These are phyloP conservation scores for Onychostoma macrolepis DNA, from an alignment of 2,113 vertebrate genomes.

Conservation along the genomic window DNA sequence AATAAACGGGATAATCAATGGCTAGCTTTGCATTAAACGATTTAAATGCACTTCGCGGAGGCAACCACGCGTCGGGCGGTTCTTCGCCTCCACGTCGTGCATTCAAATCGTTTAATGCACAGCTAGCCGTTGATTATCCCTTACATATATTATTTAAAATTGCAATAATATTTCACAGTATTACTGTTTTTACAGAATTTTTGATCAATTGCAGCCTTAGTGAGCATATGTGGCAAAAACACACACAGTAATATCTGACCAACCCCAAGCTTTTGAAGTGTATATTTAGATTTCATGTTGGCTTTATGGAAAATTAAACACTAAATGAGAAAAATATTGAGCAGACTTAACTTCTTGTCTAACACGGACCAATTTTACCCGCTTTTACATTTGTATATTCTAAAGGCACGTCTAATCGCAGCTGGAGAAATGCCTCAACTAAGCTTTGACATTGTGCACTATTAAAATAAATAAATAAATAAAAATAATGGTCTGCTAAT, in stretches of 20 bases:
- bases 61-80: no score
- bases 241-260: no score
- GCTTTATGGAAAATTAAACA: background rate
- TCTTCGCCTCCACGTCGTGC: no score
- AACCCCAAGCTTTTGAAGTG: background rate
- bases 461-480: constrained; percentile 26
- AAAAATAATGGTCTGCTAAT: constrained; percentile 34
- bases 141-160: background rate
- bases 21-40: no score
- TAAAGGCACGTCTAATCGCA: constrained; percentile 37
- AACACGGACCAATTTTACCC: constrained; percentile 2
- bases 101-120: no score
- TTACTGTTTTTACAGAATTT: background rate
- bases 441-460: constrained; percentile 37
- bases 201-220: background rate
- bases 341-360: constrained; percentile 28
- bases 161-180: background rate
- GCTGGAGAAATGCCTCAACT: constrained; percentile 16
- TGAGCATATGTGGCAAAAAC: background rate
- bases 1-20: no score
- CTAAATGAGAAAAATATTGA: constrained; percentile 18
- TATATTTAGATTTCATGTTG: background rate
- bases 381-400: constrained; percentile 38
- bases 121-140: no score
- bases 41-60: no score